A percentile compares a stretch with the other conserved stretches of the same genome.
These are phyloP conservation scores for Enoplosus armatus DNA, from an alignment of 2,797 vertebrate genomes.

Conservation along the genomic window DNA sequence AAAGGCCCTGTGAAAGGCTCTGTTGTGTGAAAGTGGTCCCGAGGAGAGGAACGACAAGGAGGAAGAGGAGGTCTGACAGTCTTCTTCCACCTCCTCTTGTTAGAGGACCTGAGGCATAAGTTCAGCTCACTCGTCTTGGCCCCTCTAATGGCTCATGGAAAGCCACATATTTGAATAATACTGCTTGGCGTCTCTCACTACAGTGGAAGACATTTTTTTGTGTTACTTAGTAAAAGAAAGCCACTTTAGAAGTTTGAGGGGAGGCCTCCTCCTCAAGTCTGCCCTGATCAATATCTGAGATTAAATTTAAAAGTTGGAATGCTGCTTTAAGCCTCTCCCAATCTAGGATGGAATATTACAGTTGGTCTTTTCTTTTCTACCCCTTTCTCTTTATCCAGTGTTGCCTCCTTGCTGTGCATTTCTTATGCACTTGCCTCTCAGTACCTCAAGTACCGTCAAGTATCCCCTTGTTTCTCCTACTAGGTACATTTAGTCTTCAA, in stretches of 20 bases:
- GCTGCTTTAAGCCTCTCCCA: constrained; percentile 13
- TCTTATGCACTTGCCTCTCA: neutral
- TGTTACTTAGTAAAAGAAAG: constrained; percentile 29
- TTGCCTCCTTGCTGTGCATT: constrained; percentile 3
- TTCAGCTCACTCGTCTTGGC: constrained; percentile 3
- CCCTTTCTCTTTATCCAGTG: neutral
- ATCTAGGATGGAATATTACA: neutral
- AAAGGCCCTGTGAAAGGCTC: constrained; percentile 69
- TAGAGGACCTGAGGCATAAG: constrained; percentile 16
- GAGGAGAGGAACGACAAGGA: constrained; percentile 41
- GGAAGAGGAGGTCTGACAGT: constrained; percentile 31
- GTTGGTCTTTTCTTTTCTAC: neutral
- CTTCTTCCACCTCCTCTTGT: constrained; percentile 48
- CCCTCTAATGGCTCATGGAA: constrained; percentile 18
- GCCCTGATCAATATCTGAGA: constrained; percentile 26
- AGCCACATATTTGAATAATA: constrained; percentile 35
- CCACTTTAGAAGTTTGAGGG: constrained; percentile 28
- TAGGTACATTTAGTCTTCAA: neutral
- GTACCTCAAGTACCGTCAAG: neutral
- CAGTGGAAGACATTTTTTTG: neutral
- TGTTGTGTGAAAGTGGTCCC: constrained; percentile 69
- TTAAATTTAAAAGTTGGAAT: constrained; percentile 30
- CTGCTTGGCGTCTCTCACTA: neutral
- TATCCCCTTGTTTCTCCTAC: neutral
- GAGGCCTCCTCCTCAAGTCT: constrained; percentile 12